Percentiles rank a stretch among this genome's conserved stretches.
Conservation (phyloP, 1,140 invertebrate genomes). For the Dendrolimus punctatus region DNA sequence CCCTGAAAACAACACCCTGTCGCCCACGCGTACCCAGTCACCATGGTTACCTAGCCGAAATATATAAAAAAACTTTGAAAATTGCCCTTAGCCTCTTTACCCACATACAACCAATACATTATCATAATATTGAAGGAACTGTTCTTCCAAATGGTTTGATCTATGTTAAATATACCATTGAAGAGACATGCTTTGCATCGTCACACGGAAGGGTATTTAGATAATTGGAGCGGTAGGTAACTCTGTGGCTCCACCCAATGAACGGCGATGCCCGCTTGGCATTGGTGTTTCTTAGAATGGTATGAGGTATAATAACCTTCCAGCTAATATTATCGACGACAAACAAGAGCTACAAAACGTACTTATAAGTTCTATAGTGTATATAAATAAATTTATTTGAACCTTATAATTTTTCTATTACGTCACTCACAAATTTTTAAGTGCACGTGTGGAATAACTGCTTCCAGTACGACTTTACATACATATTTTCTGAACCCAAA, state of each 20-base stretch:
- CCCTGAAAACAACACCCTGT: slow-evolving; percentile 65
- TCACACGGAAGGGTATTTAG: slow-evolving; percentile 22
- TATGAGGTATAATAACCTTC: slow-evolving; percentile 33
- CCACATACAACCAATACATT: not conserved
- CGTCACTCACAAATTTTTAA: too few relatives aligned
- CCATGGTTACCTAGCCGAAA: slow-evolving; percentile 35
- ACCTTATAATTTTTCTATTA: too few relatives aligned
- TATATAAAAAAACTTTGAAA: slow-evolving; percentile 24
- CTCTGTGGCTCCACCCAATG: slow-evolving; percentile 36
- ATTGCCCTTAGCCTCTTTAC: slow-evolving; percentile 5
- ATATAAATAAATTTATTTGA: too few relatives aligned
- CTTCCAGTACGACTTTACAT: too few relatives aligned
- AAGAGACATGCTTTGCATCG: slow-evolving; percentile 1
- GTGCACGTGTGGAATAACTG: too few relatives aligned
- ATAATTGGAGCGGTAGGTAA: slow-evolving; percentile 25
- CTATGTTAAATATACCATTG: not conserved
- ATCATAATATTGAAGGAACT: not conserved
- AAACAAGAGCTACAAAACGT: slow-evolving; percentile 29
- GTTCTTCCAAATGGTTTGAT: not conserved
- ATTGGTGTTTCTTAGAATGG: slow-evolving; percentile 36
- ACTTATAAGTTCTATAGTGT: too few relatives aligned
- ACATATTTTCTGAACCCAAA: too few relatives aligned
- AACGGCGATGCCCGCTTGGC: slow-evolving; percentile 17
- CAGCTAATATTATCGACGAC: slow-evolving; percentile 32
- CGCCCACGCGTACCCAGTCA: slow-evolving; percentile 49